Base-by-base conservation (phyloP, 1,140 invertebrate species). In the Zophobas morio region DNA sequence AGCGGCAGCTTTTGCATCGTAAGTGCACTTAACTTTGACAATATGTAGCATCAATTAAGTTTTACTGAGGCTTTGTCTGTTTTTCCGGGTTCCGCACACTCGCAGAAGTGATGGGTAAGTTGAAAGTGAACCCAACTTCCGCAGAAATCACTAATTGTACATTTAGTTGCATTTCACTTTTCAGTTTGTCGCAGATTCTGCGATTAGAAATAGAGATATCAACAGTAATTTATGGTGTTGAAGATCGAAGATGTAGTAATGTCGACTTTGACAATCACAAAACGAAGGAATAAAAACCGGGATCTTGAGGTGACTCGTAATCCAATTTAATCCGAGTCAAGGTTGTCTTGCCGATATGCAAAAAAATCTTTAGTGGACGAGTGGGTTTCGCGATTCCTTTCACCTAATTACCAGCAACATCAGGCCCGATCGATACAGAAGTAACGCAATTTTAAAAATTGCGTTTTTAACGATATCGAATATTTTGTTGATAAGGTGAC, bases 21-120 rank as follows among this genome's bases (percentile, higher is more conserved):
- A 63, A 63, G 57, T 63, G 57, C 57, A 63, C 57, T 63, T 63
- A 39, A 63, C 57, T 63, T 63, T 63, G 57, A 63, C 57, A 63
- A 63, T 63, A 63, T 63, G 39, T 63, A 36, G 57, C 3, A 6
- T 36, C 57, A 63, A 63, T 63, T 63, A 63, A 40, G 35, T 32
- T 34, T 36, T 36, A 63, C 57, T 39, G 39, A 63, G 35, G 57
- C 57, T 37, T 39, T 37, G 5, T 63, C 36, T 6, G 57, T 63
- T 39, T 63, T 63, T 63, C 57, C 57, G 57, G 57, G 39, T 63
- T 63, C 57, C 39, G 57, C 1, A 39, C 35, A 63, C 20, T 20
- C 20, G 20, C 20, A 20, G 20, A 20, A 20, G 20, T 20, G 20
- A 20, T 20, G 20, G 20, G 20, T 20, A 20, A 20, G 56, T 36